Percentiles rank a stretch among this genome's conserved stretches.
These are phyloP conservation scores for Eupeodes latifasciatus DNA, from an alignment of 2,888 invertebrate species.

Conservation along the genomic window DNA sequence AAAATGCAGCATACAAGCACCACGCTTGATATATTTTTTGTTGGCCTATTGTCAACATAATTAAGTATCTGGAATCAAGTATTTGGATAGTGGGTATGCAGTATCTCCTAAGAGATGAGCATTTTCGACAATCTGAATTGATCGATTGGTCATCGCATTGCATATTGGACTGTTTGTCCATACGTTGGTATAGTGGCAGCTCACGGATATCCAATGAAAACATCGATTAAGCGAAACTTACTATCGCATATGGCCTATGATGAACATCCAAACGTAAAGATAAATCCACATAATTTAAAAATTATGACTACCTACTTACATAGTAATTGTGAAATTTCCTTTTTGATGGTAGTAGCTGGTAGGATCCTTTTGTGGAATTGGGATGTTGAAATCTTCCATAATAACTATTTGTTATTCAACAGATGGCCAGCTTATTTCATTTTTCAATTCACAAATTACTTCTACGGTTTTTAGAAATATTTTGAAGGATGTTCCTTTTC, in stretches of 20 bases:
- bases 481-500: too few relatives aligned
- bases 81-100: too few relatives aligned
- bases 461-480: too few relatives aligned
- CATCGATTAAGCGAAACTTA: too few relatives aligned
- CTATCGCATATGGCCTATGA: not conserved
- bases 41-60: not conserved
- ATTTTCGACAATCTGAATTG: too few relatives aligned
- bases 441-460: not conserved
- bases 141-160: not conserved
- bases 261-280: not conserved
- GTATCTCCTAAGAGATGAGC: too few relatives aligned
- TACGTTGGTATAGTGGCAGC: not conserved
- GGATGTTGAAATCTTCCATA: constrained; percentile 7
- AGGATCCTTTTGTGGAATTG: not conserved
- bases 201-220: too few relatives aligned
- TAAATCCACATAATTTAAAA: not conserved
- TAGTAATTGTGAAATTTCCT: constrained; percentile 14
- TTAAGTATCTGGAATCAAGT: not conserved
- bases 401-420: not conserved
- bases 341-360: constrained; percentile 6
- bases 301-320: not conserved
- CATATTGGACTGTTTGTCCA: not conserved
- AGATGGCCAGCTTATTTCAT: constrained; percentile 9
- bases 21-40: too few relatives aligned
- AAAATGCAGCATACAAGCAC: constrained; percentile 1